Evolutionary conservation across 2,113 vertebrate species (phyloP).

Genomic region (Paraplagusia blochii): DNA sequence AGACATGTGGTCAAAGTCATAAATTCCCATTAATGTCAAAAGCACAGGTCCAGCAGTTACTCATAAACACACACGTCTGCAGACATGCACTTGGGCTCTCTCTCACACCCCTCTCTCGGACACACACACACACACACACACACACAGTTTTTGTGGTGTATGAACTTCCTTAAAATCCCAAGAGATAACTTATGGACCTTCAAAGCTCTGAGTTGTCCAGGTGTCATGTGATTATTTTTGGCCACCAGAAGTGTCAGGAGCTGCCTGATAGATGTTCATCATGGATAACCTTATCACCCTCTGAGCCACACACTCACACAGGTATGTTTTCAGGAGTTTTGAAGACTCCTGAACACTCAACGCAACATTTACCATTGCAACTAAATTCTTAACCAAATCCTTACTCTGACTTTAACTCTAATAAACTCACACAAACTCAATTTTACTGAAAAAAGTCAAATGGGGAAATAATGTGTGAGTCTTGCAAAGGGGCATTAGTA

Average conservation of each 20-base stretch:
- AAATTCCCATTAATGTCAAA: conserved; percentile 18
- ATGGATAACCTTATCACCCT: conserved; percentile 67
- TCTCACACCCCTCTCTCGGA: background rate
- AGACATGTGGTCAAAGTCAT: background rate
- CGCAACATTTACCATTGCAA: too few species aligned
- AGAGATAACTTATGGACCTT: conserved; percentile 59
- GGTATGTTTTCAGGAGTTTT: background rate
- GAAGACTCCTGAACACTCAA: too few species aligned
- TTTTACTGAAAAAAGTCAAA: too few species aligned
- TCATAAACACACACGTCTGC: conserved; percentile 8
- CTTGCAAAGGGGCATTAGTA: too few species aligned
- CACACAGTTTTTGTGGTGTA: background rate
- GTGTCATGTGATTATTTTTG: conserved; percentile 75
- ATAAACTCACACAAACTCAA: too few species aligned
- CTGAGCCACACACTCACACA: conserved; percentile 39
- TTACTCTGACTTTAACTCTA: too few species aligned
- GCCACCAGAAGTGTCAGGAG: conserved; percentile 64
- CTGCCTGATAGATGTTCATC: conserved; percentile 62
- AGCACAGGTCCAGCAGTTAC: conserved; percentile 12
- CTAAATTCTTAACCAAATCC: too few species aligned
- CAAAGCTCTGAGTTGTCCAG: conserved; percentile 70
- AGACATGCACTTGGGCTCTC: conserved; percentile 8
- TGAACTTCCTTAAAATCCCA: conserved; percentile 36
- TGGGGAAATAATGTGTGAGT: too few species aligned
- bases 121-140: too few species aligned